Percentiles rank a stretch among this genome's conserved stretches.
Conservation (phyloP, 2,797 vertebrate genomes). For the Brachyrhaphis roseni region DNA sequence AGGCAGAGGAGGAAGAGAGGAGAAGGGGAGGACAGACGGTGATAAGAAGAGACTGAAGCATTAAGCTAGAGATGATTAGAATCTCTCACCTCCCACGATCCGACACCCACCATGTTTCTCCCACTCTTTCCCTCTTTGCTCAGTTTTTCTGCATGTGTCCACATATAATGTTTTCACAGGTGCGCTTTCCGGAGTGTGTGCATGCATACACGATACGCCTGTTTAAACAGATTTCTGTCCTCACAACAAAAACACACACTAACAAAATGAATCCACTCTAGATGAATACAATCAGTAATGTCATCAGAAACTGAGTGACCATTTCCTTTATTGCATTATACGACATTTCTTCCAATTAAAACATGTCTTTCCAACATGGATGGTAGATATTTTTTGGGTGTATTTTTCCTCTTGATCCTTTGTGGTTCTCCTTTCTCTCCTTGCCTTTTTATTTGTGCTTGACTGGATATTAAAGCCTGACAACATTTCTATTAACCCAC, state of each 20-base stretch:
- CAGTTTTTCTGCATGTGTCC: constrained; percentile 23
- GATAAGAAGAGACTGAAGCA: constrained; percentile 65
- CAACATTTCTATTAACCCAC: constrained; percentile 78
- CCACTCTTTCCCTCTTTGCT: constrained; percentile 43
- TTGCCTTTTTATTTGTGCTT: constrained; percentile 29
- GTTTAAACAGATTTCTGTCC: constrained; percentile 4
- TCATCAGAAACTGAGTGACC: constrained; percentile 51
- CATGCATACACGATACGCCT: constrained; percentile 1
- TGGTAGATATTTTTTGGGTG: constrained; percentile 24
- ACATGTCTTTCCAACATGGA: constrained; percentile 19
- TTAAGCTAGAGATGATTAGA: constrained; percentile 59
- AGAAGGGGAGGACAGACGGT: constrained; percentile 38
- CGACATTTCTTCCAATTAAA: constrained; percentile 52
- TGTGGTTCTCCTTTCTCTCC: constrained; percentile 1
- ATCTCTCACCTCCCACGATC: constrained; percentile 60
- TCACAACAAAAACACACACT: constrained; percentile 3
- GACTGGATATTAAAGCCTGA: constrained; percentile 65
- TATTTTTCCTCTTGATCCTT: not conserved
- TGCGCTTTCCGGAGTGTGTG: not conserved
- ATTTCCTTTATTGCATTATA: constrained; percentile 56
- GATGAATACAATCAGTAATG: constrained; percentile 43
- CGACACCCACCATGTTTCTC: constrained; percentile 55
- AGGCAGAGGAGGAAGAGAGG: constrained; percentile 53
- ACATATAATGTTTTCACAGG: constrained; percentile 7
- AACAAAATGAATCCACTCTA: constrained; percentile 26